phyloP scores from a whole-genome alignment of 2,888 invertebrate genomes.

The Apantesis nais region DNA sequence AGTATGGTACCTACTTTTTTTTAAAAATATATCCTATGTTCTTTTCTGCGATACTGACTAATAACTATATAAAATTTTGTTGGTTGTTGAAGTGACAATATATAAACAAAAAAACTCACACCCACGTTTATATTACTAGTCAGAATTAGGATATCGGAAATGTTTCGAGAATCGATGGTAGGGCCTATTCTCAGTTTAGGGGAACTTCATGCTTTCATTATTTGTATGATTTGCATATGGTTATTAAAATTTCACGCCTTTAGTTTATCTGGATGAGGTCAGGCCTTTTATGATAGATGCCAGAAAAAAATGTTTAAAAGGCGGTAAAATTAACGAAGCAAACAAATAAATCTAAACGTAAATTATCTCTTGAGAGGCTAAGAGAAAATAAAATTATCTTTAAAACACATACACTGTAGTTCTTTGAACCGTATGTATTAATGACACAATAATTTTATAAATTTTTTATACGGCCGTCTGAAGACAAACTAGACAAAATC shows the following conservation, averaged over 20 bases:
- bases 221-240: conserved; percentile 31
- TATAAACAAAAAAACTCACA: background rate
- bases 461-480: too few relatives aligned
- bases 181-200: conserved; percentile 27
- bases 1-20: too few relatives aligned
- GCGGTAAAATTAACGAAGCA: conserved; percentile 1
- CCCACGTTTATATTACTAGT: conserved; percentile 47
- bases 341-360: conserved; percentile 1
- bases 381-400: too few relatives aligned
- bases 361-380: background rate
- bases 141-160: conserved; percentile 3
- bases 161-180: conserved; percentile 23
- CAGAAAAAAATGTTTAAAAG: background rate
- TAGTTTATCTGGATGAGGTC: conserved; percentile 33
- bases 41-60: too few relatives aligned
- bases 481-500: too few relatives aligned
- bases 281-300: conserved; percentile 21
- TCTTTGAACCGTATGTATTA: conserved; percentile 43
- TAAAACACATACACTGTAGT: background rate
- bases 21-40: too few relatives aligned
- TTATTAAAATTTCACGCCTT: conserved; percentile 34
- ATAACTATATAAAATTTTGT: too few relatives aligned
- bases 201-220: conserved; percentile 27
- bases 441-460: too few relatives aligned
- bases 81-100: conserved; percentile 37